These are phyloP conservation scores for Mechanitis mazaeus DNA, from an alignment of 2,888 invertebrate genomes.

Conservation along the genomic window DNA sequence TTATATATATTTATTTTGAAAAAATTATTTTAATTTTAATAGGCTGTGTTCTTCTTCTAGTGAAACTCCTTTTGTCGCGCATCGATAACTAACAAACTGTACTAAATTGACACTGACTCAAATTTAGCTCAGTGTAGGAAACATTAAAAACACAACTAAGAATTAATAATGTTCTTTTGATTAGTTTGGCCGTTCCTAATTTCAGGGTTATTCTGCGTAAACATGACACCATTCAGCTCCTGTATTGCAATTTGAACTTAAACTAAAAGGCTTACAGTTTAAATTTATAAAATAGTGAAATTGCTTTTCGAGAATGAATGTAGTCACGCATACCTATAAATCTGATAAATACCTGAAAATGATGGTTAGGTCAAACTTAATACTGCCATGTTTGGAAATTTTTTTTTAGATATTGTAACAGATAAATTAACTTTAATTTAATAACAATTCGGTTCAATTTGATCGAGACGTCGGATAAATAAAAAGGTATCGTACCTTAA, in stretches of 20 bases:
- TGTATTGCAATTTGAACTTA: constrained; percentile 42
- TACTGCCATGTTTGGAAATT: constrained; percentile 2
- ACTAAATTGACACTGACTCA: constrained; percentile 9
- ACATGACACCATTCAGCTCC: constrained; percentile 56
- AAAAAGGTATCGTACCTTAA: too few species aligned
- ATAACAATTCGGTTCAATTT: too few species aligned
- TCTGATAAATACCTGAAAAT: constrained; percentile 56
- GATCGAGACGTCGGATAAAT: too few species aligned
- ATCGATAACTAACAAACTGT: neutral
- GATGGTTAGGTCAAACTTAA: constrained; percentile 43
- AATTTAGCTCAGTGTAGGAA: constrained; percentile 10
- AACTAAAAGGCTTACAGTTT: constrained; percentile 40
- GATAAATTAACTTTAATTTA: neutral
- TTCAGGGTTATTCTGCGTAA: constrained; percentile 58
- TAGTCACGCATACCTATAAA: constrained; percentile 66
- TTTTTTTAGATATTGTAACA: neutral
- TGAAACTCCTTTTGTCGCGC: neutral
- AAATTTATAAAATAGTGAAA: constrained; percentile 52
- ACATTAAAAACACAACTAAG: constrained; percentile 37
- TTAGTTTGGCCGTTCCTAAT: constrained; percentile 63
- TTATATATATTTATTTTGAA: too few species aligned
- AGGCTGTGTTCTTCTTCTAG: too few species aligned
- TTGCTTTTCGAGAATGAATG: constrained; percentile 62
- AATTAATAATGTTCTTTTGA: constrained; percentile 56
- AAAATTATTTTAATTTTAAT: too few species aligned